These are phyloP conservation scores for Marmota flaviventris DNA, from an alignment of 2,113 vertebrate species.

Conservation along the genomic window DNA sequence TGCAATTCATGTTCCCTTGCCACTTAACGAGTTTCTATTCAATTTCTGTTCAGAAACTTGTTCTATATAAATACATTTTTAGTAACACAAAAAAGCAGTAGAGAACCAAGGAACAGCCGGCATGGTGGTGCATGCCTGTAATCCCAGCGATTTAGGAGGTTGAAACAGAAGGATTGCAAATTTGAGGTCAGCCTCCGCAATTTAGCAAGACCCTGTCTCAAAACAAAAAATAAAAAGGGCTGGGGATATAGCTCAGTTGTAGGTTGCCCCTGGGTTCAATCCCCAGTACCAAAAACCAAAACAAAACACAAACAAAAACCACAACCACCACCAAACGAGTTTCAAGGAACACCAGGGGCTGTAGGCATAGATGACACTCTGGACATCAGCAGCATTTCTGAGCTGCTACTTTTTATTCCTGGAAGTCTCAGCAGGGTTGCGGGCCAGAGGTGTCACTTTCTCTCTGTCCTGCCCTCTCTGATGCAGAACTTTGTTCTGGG, in stretches of 20 bases:
- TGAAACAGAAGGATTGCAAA: no score
- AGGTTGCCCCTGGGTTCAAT: no score
- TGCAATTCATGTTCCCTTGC: neutral
- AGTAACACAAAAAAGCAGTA: neutral
- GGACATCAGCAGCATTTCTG: neutral
- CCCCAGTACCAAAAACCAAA: no score
- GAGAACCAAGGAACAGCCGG: neutral
- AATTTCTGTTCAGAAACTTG: slow-evolving; percentile 10
- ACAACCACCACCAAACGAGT: no score
- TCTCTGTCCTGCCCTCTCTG: neutral
- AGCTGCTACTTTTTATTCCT: slow-evolving; percentile 45
- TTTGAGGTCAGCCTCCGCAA: no score
- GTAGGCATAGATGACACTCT: neutral
- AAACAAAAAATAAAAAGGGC: no score
- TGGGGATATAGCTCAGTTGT: no score
- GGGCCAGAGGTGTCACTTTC: slow-evolving; percentile 58
- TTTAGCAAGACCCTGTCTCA: no score
- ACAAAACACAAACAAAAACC: no score
- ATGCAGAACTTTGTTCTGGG: slow-evolving; percentile 13
- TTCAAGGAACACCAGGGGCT: neutral
- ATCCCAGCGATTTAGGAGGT: no score
- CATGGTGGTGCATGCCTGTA: no score
- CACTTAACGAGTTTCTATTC: neutral
- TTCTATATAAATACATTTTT: neutral
- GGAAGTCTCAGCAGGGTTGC: slow-evolving; percentile 43